Conservation (phyloP, 2,888 invertebrate genomes). For the Drosophila stalkeri region DNA sequence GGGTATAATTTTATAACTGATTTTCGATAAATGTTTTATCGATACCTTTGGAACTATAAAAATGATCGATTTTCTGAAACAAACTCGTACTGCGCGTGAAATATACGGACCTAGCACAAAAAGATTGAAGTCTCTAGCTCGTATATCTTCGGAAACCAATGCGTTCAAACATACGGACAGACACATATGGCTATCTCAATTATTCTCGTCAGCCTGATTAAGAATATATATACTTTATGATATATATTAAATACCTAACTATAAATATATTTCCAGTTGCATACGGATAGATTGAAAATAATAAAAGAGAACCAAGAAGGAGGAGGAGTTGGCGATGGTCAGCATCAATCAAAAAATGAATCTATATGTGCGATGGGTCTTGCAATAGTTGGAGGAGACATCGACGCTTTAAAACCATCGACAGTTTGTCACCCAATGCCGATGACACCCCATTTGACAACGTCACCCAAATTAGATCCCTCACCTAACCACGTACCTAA, state of each 20-base stretch:
- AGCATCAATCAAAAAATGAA: background rate
- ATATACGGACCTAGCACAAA: too few species aligned
- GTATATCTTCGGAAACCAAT: too few species aligned
- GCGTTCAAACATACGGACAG: too few species aligned
- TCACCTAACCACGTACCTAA: slow-evolving; percentile 88
- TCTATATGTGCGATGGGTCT: background rate
- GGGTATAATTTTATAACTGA: too few species aligned
- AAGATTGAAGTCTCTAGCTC: too few species aligned
- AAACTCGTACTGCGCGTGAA: too few species aligned
- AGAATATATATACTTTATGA: too few species aligned
- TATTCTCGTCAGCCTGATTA: too few species aligned
- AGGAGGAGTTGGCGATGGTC: background rate
- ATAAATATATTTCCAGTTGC: slow-evolving; percentile 32
- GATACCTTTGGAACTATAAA: too few species aligned
- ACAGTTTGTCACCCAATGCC: background rate
- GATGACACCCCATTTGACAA: slow-evolving; percentile 7
- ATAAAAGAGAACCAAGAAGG: slow-evolving; percentile 3
- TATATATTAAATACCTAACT: background rate
- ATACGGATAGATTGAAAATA: slow-evolving; percentile 9
- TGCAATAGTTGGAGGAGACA: background rate
- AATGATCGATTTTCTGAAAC: too few species aligned
- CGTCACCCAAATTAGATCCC: slow-evolving; percentile 35
- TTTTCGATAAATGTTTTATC: too few species aligned
- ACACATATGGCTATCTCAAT: too few species aligned
- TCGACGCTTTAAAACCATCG: slow-evolving; percentile 4